Evolutionary conservation across 2,797 vertebrate genomes (phyloP).

Genomic region (Myripristis jacobus): DNA sequence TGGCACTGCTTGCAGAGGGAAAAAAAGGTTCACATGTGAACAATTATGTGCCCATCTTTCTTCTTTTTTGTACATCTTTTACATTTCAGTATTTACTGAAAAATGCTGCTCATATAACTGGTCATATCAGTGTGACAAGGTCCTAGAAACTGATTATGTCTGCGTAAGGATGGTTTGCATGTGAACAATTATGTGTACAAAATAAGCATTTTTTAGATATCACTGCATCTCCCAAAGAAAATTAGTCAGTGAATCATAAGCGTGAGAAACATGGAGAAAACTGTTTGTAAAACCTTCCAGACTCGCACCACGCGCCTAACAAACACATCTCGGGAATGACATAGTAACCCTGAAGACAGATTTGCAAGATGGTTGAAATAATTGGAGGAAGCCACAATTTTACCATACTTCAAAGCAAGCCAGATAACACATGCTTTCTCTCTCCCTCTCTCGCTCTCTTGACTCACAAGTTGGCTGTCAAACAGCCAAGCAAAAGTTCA

Average conservation of each 20-base stretch:
- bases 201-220: not conserved
- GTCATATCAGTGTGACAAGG: too few species aligned
- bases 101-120: too few species aligned
- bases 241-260: constrained; percentile 20
- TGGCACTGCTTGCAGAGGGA: not conserved
- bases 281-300: not conserved
- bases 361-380: constrained; percentile 10
- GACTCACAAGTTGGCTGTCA: constrained; percentile 48
- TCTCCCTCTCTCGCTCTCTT: constrained; percentile 21
- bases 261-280: constrained; percentile 1
- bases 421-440: constrained; percentile 12
- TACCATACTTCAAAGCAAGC: constrained; percentile 37
- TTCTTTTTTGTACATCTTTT: too few species aligned
- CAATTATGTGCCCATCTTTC: too few species aligned
- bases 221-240: too few species aligned
- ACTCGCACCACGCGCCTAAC: not conserved
- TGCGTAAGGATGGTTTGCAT: not conserved
- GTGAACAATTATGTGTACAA: constrained; percentile 4
- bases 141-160: too few species aligned
- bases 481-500: constrained; percentile 62
- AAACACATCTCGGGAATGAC: not conserved
- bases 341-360: not conserved
- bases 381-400: constrained; percentile 7
- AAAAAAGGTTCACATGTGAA: too few species aligned
- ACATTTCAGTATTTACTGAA: too few species aligned